A percentile compares a stretch with the other conserved stretches of the same genome.
phyloP scores from a whole-genome alignment of 2,113 vertebrate genomes.

The Carassius auratus region DNA sequence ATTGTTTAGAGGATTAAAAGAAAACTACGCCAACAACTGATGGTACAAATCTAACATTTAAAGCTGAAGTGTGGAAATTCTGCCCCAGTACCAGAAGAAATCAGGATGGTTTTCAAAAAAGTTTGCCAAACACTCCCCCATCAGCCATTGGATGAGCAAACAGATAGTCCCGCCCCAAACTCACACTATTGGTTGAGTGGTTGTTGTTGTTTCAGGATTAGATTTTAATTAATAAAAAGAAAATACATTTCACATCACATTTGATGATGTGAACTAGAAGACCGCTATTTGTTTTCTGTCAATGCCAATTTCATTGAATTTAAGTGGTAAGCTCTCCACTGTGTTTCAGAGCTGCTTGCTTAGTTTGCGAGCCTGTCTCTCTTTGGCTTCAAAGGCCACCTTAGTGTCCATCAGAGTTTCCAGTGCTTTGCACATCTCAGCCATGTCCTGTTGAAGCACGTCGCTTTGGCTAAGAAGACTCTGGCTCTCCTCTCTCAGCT shows the following conservation, averaged over 20 bases:
- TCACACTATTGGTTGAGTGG: background rate
- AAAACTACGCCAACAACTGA: background rate
- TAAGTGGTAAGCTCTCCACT: background rate
- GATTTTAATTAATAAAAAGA: background rate
- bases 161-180: background rate
- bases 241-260: background rate
- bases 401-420: conserved; percentile 66
- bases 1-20: background rate
- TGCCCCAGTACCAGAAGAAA: background rate
- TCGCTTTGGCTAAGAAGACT: conserved; percentile 51
- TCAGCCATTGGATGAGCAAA: background rate
- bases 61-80: background rate
- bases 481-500: conserved; percentile 56
- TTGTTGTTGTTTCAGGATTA: background rate
- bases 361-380: conserved; percentile 64
- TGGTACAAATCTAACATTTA: background rate
- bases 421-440: conserved; percentile 54
- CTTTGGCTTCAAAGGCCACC: conserved; percentile 61
- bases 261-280: background rate
- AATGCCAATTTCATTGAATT: background rate
- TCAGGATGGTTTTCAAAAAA: background rate
- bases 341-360: conserved; percentile 60
- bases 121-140: background rate
- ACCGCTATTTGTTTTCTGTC: background rate
- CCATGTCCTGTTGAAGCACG: conserved; percentile 59